Conservation (phyloP, 2,797 vertebrate genomes). For the Chromobotia macracanthus region DNA sequence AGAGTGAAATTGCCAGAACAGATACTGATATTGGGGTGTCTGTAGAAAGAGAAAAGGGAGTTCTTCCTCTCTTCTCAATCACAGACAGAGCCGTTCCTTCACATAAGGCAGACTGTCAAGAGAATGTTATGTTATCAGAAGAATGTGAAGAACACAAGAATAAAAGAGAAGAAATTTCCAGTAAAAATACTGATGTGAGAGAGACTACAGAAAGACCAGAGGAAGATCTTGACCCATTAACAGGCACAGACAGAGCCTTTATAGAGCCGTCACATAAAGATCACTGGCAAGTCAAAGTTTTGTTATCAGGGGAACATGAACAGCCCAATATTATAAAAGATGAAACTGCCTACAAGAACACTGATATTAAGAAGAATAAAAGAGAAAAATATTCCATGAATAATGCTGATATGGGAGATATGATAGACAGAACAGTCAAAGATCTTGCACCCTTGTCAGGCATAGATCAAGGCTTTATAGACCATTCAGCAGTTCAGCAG, state of each 20-base stretch:
- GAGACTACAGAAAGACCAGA: background rate
- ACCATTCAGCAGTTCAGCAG: background rate
- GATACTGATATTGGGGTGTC: slow-evolving; percentile 14
- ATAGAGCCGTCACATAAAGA: slow-evolving; percentile 1
- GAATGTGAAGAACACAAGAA: background rate
- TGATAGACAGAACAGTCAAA: background rate
- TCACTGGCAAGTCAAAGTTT: background rate
- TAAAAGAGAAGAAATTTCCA: background rate
- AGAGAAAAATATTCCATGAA: background rate
- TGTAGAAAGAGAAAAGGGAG: background rate
- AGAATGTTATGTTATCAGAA: background rate
- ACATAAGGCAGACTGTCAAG: background rate
- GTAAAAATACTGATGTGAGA: background rate
- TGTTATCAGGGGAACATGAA: background rate
- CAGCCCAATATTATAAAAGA: background rate
- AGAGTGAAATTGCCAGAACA: background rate
- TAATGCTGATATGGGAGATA: background rate
- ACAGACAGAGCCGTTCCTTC: background rate
- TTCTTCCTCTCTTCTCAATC: background rate
- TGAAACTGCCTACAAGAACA: background rate
- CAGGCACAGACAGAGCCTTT: background rate
- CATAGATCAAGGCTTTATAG: background rate
- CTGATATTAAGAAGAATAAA: background rate
- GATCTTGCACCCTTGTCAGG: background rate
- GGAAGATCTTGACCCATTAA: slow-evolving; percentile 4